phyloP scores from a whole-genome alignment of 2,113 vertebrate species.

The Silurus glanis region DNA sequence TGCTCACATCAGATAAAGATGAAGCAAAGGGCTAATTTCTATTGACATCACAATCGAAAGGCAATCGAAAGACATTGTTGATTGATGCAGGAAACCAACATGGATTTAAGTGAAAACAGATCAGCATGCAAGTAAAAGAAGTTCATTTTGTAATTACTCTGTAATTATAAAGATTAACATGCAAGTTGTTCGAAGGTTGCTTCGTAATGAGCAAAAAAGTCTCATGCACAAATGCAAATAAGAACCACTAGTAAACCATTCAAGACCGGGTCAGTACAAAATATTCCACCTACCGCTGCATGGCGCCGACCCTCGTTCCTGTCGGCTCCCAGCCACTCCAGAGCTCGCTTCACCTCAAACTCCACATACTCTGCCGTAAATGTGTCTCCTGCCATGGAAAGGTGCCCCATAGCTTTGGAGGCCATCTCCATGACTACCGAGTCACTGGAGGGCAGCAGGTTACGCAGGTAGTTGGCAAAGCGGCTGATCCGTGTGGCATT shows the following conservation, averaged over 20 bases:
- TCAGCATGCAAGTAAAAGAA: not conserved
- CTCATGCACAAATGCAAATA: not conserved
- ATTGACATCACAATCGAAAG: not conserved
- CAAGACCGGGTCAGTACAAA: not conserved
- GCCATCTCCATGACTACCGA: conserved; percentile 98
- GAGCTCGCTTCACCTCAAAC: conserved; percentile 96
- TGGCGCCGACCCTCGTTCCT: conserved; percentile 94
- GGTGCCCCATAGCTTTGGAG: conserved; percentile 93
- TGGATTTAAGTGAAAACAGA: not conserved
- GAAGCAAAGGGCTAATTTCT: not conserved
- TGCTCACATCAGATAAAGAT: not conserved
- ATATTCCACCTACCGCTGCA: conserved; percentile 82
- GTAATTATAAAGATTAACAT: not conserved
- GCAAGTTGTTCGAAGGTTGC: not conserved
- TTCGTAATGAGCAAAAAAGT: not conserved
- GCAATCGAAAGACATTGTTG: not conserved
- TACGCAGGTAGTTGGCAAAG: conserved; percentile 96
- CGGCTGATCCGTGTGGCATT: conserved; percentile 95
- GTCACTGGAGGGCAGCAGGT: conserved; percentile 94
- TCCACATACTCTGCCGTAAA: conserved; percentile 98
- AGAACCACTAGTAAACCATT: not conserved
- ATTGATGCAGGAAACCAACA: not conserved
- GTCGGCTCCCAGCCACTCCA: conserved; percentile 97
- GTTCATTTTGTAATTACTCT: not conserved
- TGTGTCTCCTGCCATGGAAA: conserved; percentile 96